Base-by-base conservation (phyloP, 1,140 invertebrate genomes). In the Atopsyche davidsoni region DNA sequence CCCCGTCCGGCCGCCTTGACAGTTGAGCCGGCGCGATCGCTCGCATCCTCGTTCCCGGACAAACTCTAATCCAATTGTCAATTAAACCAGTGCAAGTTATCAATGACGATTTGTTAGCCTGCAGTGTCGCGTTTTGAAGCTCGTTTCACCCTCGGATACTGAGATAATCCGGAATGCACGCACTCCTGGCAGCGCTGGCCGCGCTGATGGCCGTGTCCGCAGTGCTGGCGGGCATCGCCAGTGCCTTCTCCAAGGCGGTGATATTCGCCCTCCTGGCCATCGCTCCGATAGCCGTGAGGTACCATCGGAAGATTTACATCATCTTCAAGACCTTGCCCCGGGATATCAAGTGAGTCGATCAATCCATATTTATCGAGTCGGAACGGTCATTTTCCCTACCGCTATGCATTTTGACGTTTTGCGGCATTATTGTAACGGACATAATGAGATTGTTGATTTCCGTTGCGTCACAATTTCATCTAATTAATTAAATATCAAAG, bases 321-420 rank as follows among this genome's bases (percentile, higher is more conserved):
- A 76, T 79, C 48, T 51, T 75, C 36, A 75, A 70, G 60, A 78
- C 77, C 9, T 62, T 79, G 19, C 77, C 77, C 1, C 65, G 78
- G 35, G 78, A 80, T 57, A 53, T 71, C 59, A 79, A 73, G 78
- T 79, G 56, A 79, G 75, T 74, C 57, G 36, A 41, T 41, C 35
- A 36, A 13, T 25, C 32, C 9, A 19, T 38, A n/a, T n/a, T n/a
- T n/a, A n/a, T n/a, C n/a, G n/a, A n/a, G n/a, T n/a, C n/a, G n/a
- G n/a, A n/a, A n/a, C n/a, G n/a, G n/a, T n/a, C n/a, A n/a, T n/a
- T n/a, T n/a, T n/a, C n/a, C n/a, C n/a, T n/a, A n/a, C n/a, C n/a
- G n/a, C n/a, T n/a, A n/a, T n/a, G n/a, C n/a, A n/a, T n/a, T n/a
- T n/a, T n/a, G n/a, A n/a, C n/a, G n/a, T n/a, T n/a, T n/a, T n/a